These are phyloP conservation scores for Caenorhabditis sp. DNA, from an alignment of 2,888 invertebrate genomes.

Conservation along the genomic window DNA sequence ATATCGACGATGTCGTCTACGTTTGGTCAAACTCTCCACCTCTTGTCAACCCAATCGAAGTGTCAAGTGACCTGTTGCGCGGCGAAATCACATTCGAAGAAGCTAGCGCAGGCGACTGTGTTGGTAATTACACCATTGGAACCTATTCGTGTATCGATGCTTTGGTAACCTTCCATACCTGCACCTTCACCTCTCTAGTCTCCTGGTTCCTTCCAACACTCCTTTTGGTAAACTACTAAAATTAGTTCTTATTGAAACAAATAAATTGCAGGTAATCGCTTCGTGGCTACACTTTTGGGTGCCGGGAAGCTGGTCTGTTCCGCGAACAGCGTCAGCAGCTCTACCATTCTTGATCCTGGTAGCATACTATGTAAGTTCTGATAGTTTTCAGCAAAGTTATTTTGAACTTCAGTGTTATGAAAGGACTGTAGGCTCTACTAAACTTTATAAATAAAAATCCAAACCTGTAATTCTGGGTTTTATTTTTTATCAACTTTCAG, in stretches of 20 bases:
- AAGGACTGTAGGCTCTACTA: too few relatives aligned
- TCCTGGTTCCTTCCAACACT: slow-evolving; percentile 62
- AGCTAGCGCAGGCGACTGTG: slow-evolving; percentile 63
- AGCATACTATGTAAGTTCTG: slow-evolving; percentile 74
- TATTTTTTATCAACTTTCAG: too few relatives aligned
- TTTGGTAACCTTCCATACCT: slow-evolving; percentile 57
- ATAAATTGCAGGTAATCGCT: slow-evolving; percentile 50
- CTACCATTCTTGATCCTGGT: slow-evolving; percentile 67
- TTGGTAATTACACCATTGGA: slow-evolving; percentile 68
- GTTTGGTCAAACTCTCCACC: slow-evolving; percentile 70
- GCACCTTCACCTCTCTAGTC: slow-evolving; percentile 41
- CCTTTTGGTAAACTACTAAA: slow-evolving; percentile 52
- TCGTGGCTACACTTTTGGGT: slow-evolving; percentile 70
- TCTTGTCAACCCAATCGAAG: slow-evolving; percentile 66
- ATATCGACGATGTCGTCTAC: slow-evolving; percentile 67
- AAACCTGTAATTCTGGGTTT: too few relatives aligned
- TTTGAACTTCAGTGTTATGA: too few relatives aligned
- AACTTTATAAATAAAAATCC: too few relatives aligned
- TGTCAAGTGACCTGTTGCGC: slow-evolving; percentile 57
- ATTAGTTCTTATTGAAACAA: too few relatives aligned
- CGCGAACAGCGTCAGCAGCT: slow-evolving; percentile 65
- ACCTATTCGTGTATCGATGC: slow-evolving; percentile 67
- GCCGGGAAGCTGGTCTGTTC: slow-evolving; percentile 68
- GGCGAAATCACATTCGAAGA: slow-evolving; percentile 54
- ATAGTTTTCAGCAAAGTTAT: too few relatives aligned